Percentiles rank a stretch among this genome's conserved stretches.
These are phyloP conservation scores for Aplysia californica DNA, from an alignment of 1,140 invertebrate species.

Conservation along the genomic window DNA sequence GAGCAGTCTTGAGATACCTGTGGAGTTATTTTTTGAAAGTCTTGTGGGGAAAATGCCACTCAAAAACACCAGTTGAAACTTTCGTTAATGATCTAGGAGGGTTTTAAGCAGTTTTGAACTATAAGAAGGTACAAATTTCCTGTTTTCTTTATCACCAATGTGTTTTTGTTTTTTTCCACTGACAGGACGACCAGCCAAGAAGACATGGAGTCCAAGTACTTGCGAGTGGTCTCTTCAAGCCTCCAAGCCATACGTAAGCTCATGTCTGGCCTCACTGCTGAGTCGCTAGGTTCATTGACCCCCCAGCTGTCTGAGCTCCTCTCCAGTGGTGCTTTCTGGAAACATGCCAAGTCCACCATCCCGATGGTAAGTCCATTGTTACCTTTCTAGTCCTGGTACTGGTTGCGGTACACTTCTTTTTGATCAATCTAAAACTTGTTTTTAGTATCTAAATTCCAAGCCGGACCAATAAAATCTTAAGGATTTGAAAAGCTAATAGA, in stretches of 20 bases:
- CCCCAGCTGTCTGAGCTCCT: constrained; percentile 58
- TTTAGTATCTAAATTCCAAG: no score
- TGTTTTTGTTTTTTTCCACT: no score
- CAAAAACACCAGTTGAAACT: neutral
- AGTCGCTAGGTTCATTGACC: constrained; percentile 34
- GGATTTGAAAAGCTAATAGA: no score
- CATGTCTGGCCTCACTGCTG: constrained; percentile 45
- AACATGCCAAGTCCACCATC: constrained; percentile 68
- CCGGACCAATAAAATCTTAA: no score
- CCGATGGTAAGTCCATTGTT: constrained; percentile 39
- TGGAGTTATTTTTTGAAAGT: neutral
- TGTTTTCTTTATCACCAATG: neutral
- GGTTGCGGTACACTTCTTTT: no score
- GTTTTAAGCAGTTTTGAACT: neutral
- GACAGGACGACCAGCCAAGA: constrained; percentile 74
- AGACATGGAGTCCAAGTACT: constrained; percentile 80
- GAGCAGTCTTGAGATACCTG: neutral
- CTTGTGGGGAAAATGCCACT: neutral
- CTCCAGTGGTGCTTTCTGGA: constrained; percentile 79
- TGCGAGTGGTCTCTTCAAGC: constrained; percentile 76
- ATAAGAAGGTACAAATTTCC: neutral
- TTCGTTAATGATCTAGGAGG: neutral
- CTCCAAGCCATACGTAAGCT: constrained; percentile 76
- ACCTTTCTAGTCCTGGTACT: no score
- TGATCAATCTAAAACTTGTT: no score